These are phyloP conservation scores for Gonioctena quinquepunctata DNA, from an alignment of 1,140 invertebrate genomes.

Conservation along the genomic window DNA sequence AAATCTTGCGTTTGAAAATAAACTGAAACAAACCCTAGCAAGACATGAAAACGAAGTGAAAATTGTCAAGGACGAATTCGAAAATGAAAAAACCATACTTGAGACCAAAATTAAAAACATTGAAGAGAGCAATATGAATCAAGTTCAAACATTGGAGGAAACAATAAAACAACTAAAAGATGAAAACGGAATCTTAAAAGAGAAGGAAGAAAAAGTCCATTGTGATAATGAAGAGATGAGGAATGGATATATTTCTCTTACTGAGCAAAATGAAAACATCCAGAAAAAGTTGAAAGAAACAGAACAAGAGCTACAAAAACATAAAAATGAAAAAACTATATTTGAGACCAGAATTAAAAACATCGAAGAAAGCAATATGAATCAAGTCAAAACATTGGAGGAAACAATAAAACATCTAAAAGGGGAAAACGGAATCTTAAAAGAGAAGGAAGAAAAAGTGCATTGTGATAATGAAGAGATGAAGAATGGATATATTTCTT, in stretches of 20 bases:
- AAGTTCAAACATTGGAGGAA: not conserved
- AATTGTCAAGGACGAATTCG: not conserved
- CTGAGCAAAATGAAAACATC: not conserved
- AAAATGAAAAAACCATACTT: not conserved
- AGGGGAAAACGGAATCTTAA: conserved; percentile 12
- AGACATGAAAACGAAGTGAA: not conserved
- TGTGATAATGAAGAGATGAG: not conserved
- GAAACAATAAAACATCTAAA: conserved; percentile 12
- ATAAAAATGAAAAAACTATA: not conserved
- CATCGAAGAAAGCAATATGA: not conserved
- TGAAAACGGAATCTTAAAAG: conserved; percentile 13
- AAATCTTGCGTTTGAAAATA: not conserved
- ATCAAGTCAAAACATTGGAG: not conserved
- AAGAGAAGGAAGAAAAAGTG: not conserved
- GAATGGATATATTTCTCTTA: not conserved
- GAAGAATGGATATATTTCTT: not conserved
- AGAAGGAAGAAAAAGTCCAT: not conserved
- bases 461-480: not conserved
- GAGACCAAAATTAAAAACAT: not conserved
- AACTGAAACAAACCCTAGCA: not conserved
- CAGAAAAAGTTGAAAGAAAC: not conserved
- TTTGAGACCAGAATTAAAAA: not conserved
- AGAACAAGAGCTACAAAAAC: not conserved
- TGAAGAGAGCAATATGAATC: not conserved
- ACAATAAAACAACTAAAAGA: conserved; percentile 8